These are phyloP conservation scores for Turdus rufiventris DNA, from an alignment of 2,113 vertebrate species.

Conservation along the genomic window DNA sequence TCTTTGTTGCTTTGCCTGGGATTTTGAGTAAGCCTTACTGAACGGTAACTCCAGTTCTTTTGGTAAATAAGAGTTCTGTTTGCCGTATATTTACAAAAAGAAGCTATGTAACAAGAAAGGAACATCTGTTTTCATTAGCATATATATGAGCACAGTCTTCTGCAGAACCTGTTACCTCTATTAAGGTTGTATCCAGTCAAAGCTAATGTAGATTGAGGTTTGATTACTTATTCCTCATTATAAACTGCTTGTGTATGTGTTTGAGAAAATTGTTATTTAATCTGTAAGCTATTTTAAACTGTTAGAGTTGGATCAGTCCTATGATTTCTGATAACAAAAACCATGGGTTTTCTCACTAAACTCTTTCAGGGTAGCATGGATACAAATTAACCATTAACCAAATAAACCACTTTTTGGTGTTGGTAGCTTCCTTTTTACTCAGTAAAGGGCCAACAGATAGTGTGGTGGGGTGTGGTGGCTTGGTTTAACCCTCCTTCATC, in stretches of 20 bases:
- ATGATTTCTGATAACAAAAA: neutral
- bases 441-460: neutral
- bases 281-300: neutral
- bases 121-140: neutral
- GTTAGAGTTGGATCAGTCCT: neutral
- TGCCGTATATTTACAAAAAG: neutral
- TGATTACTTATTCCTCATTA: neutral
- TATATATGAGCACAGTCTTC: neutral
- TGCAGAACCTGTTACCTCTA: neutral
- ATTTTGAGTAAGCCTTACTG: neutral
- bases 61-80: neutral
- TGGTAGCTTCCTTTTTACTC: neutral
- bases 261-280: neutral
- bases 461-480: neutral
- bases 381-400: neutral
- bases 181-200: neutral
- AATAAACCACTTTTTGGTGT: neutral
- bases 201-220: neutral
- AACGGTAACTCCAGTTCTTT: neutral
- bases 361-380: neutral
- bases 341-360: neutral
- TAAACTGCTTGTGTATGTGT: neutral
- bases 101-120: neutral
- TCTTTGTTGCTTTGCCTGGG: neutral
- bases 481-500: neutral